Conservation (phyloP, 2,888 invertebrate genomes). For the Tetranychus truncatus region DNA sequence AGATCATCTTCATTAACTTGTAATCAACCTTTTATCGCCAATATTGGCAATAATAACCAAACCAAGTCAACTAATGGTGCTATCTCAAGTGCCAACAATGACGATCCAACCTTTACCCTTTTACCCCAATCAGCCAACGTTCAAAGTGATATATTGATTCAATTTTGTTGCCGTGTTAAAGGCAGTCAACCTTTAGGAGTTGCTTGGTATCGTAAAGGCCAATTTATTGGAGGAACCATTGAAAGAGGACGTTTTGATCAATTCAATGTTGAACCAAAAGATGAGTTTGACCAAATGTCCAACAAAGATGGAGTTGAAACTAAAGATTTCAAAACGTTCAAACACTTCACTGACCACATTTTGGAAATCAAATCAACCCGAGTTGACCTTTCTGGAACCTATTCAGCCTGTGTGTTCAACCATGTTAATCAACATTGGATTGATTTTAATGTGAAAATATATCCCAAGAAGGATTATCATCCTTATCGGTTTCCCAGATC, state of each 20-base stretch:
- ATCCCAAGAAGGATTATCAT: not conserved
- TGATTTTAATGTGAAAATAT: constrained; percentile 24
- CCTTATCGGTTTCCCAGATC: not conserved
- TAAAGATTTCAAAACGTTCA: constrained; percentile 13
- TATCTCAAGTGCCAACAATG: not conserved
- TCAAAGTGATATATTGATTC: constrained; percentile 23
- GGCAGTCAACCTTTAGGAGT: constrained; percentile 23
- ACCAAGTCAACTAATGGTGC: not conserved
- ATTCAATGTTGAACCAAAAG: not conserved
- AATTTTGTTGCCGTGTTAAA: constrained; percentile 22
- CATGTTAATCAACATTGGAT: constrained; percentile 27
- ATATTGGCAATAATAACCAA: not conserved
- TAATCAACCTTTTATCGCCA: constrained; percentile 10
- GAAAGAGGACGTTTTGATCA: not conserved
- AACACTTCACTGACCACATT: constrained; percentile 22
- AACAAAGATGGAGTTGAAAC: constrained; percentile 1
- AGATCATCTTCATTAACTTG: constrained; percentile 10
- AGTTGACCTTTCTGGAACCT: constrained; percentile 30
- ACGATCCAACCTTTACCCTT: constrained; percentile 14
- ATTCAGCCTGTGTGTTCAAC: constrained; percentile 29
- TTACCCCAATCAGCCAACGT: constrained; percentile 21
- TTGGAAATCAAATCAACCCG: constrained; percentile 28
- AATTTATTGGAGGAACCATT: constrained; percentile 21
- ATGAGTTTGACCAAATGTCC: not conserved
- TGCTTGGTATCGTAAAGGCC: constrained; percentile 28